Conservation (phyloP, 2,888 invertebrate species). For the Pollenia amentaria region DNA sequence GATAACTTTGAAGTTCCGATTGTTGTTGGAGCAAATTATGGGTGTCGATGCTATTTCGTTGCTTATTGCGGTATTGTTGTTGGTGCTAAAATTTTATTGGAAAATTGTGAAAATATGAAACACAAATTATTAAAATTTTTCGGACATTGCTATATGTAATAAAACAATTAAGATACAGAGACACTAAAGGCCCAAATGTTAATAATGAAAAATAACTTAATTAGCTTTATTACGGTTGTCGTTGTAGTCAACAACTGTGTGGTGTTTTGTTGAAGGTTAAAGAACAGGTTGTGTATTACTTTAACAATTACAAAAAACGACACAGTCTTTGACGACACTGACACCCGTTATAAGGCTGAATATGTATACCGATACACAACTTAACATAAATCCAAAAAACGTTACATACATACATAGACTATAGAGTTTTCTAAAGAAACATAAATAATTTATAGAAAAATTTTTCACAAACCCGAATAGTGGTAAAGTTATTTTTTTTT, state of each 20-base stretch:
- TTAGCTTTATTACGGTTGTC: no score
- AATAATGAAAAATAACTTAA: not conserved
- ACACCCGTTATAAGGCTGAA: no score
- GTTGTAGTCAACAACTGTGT: no score
- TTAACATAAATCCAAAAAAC: not conserved
- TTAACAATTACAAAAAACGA: no score
- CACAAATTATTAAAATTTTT: not conserved
- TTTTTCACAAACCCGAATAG: no score
- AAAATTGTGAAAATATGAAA: slow-evolving; percentile 5
- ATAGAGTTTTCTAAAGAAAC: no score
- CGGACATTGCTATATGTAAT: slow-evolving; percentile 25
- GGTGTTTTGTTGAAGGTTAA: no score
- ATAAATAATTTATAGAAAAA: no score
- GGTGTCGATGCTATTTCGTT: slow-evolving; percentile 53
- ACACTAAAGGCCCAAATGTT: slow-evolving; percentile 64
- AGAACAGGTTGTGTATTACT: no score
- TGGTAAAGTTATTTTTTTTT: no score
- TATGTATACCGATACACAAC: not conserved
- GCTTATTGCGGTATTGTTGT: slow-evolving; percentile 64
- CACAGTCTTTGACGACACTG: no score
- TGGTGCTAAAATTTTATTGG: slow-evolving; percentile 43
- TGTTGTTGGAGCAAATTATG: slow-evolving; percentile 61
- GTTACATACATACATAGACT: not conserved
- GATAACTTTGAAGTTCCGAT: slow-evolving; percentile 66
- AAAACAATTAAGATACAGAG: not conserved